Conservation (phyloP, 2,888 invertebrate species). For the Agrochola circellaris region DNA sequence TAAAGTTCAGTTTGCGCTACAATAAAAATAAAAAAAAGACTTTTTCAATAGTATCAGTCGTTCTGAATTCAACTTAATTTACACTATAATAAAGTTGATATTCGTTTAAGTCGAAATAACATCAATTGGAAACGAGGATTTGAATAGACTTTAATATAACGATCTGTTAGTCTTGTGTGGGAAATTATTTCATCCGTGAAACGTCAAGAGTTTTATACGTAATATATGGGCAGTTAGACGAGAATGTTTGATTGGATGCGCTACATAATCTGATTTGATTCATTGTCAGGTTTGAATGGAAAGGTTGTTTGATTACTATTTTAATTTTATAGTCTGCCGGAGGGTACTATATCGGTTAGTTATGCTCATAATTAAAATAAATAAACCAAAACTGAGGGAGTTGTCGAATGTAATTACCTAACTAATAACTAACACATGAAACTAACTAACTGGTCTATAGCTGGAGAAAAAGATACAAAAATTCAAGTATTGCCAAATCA, state of each 20-base stretch:
- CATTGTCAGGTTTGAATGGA: constrained; percentile 15
- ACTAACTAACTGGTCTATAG: not conserved
- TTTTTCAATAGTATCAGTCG: not conserved
- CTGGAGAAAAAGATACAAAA: not conserved
- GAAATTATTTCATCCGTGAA: constrained; percentile 47
- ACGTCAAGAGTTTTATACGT: constrained; percentile 27
- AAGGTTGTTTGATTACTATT: constrained; percentile 17
- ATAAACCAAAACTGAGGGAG: not conserved
- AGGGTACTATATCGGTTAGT: not conserved
- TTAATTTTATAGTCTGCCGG: constrained; percentile 7
- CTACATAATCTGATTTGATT: constrained; percentile 44
- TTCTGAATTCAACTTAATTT: not conserved
- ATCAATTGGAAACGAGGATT: not conserved
- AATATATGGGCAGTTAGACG: constrained; percentile 35
- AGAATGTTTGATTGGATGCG: constrained; percentile 40
- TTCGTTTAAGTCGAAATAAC: not conserved
- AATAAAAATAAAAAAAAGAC: not conserved
- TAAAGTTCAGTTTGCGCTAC: not conserved
- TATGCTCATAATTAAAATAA: not conserved
- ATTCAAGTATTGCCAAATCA: not conserved
- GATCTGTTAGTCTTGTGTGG: constrained; percentile 48
- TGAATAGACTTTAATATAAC: not conserved
- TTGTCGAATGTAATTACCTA: not conserved
- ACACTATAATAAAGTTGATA: not conserved
- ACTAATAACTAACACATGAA: no score